Evolutionary conservation across 2,888 invertebrate species (phyloP).

Genomic region (Morpho deidamia): DNA sequence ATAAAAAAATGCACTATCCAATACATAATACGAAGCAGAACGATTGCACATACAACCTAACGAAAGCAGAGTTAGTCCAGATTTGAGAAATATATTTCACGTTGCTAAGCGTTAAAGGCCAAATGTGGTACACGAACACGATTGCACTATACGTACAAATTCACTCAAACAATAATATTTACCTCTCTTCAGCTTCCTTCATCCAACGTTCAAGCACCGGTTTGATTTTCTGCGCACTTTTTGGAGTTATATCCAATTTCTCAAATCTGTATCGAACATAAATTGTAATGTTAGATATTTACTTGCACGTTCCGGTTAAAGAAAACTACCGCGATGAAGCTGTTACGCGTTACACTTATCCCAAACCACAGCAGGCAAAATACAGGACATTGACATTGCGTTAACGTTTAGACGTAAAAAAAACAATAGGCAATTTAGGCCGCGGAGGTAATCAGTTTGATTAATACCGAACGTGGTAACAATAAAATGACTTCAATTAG

Average conservation of each 20-base stretch:
- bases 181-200: constrained; percentile 99
- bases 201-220: constrained; percentile 99
- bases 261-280: constrained; percentile 92
- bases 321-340: constrained; percentile 34
- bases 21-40: constrained; percentile 19
- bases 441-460: constrained; percentile 75
- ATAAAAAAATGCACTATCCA: constrained; percentile 7
- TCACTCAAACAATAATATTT: constrained; percentile 72
- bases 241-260: constrained; percentile 99
- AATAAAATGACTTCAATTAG: constrained; percentile 75
- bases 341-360: constrained; percentile 32
- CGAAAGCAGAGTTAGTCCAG: constrained; percentile 74
- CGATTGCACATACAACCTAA: constrained; percentile 24
- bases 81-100: constrained; percentile 75
- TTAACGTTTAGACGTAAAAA: constrained; percentile 65
- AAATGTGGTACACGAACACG: constrained; percentile 70
- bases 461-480: constrained; percentile 73
- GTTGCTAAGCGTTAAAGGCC: constrained; percentile 73
- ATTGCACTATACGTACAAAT: constrained; percentile 64
- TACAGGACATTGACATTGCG: constrained; percentile 84
- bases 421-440: constrained; percentile 76
- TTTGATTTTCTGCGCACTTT: constrained; percentile 99
- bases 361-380: constrained; percentile 67
- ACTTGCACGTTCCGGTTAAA: constrained; percentile 54
- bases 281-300: constrained; percentile 69